Evolutionary conservation across 2,888 invertebrate species (phyloP), one percentile per base, ranked within the genome.

Genomic region (Melanchra persicariae): DNA sequence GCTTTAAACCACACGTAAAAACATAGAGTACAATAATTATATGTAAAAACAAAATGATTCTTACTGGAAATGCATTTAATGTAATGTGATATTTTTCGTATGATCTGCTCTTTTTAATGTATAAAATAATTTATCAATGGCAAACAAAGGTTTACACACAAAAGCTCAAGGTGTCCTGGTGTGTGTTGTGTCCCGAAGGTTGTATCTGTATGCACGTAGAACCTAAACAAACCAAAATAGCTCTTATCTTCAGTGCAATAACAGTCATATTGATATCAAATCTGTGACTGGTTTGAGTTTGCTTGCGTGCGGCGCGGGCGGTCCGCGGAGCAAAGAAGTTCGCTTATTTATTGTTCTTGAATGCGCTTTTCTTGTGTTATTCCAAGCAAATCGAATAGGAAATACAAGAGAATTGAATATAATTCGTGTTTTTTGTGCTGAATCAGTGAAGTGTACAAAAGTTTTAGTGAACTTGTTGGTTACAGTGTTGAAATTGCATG

Each of bases 311-410:
- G 82, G 85, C 79, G 79, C 81, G 84, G 87, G 79, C 84, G 77
- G 77, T 79, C 77, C 45, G 82, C 75, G 76, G 37, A 79, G 70
- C 61, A 60, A 74, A 74, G 79, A 84, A 84, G 77, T 85, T 84
- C 69, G 75, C 72, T 85, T 84, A 74, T 72, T 85, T 84, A 74
- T 72, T 84, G 80, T 88, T 87, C 79, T 83, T 83, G 60, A 70
- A 85, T 87, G 87, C 85, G 85, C 81, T 87, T 88, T 82, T 86
- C 82, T 74, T 86, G 75, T 74, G 68, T 68, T 57, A 78, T 75
- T 82, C 61, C 61, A 79, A 60, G 40, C 54, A 78, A 76, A 75
- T 85, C 73, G 66, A 83, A 77, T 69, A 81, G 70, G 61, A 76
- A 78, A 74, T 81, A 74, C 68, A 72, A 82, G 74, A 59, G 51